phyloP scores from a whole-genome alignment of 2,113 vertebrate genomes.

The Octodon degus region DNA sequence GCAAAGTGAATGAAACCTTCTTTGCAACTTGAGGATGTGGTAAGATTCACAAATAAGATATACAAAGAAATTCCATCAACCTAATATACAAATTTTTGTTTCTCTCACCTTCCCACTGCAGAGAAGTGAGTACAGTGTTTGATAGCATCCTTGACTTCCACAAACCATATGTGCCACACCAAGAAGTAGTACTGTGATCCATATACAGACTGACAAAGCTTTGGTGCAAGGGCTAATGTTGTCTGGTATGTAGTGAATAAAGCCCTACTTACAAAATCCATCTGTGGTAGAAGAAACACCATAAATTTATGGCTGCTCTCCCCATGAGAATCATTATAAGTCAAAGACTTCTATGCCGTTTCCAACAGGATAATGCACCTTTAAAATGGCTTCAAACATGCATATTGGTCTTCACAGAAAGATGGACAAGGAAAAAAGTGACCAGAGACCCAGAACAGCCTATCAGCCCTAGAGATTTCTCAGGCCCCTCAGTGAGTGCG shows the following conservation, averaged over 20 bases:
- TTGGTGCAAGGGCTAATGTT: not conserved
- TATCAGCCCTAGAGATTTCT: not conserved
- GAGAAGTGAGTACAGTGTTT: not conserved
- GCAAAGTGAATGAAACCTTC: not conserved
- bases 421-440: not conserved
- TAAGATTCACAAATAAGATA: not conserved
- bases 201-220: not conserved
- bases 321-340: not conserved
- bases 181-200: not conserved
- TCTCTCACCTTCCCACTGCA: not conserved
- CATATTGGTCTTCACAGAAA: not conserved
- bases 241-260: not conserved
- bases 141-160: not conserved
- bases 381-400: not conserved
- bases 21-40: not conserved
- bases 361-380: not conserved
- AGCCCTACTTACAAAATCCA: not conserved
- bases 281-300: not conserved
- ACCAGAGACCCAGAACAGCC: not conserved
- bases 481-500: not conserved
- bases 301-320: not conserved
- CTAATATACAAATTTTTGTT: not conserved
- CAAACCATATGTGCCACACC: not conserved
- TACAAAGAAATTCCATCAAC: not conserved
- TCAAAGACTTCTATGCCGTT: not conserved